Base-by-base conservation (phyloP, 1,140 invertebrate genomes). In the Aphis gossypii region DNA sequence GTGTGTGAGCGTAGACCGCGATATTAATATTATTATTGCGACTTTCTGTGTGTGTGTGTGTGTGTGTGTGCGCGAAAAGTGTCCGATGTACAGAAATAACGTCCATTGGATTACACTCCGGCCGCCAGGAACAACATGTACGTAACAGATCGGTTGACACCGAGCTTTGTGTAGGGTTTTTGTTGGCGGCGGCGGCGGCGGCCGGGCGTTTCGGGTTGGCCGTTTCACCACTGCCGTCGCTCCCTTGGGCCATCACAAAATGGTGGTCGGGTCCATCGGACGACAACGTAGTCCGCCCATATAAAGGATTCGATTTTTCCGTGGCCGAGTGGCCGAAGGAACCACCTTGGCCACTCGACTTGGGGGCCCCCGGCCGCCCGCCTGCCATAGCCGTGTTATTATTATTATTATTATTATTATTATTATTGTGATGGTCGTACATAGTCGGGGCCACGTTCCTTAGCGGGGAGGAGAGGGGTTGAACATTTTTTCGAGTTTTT, bases 221-320 rank as follows among this genome's bases (percentile, higher is more conserved):
- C 41, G 20, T 76, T 30, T 51, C 68, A 95, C 95, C 95, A 96
- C 95, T 95, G 95, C 95, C 95, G 95, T 95, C 96, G 95, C 96
- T 96, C 96, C 95, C 96, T 96, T 90, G 95, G 95, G 95, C 92
- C 95, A 95, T 95, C 95, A 96, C 96, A 96, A 96, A 96, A 96
- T 96, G 96, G 96, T 95, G 95, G 96, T 95, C 95, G 94, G 95
- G 94, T 95, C 94, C 87, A 94, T 25, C 30, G 21, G 88, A 11
- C 46, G 23, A 21, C 46, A 23, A 6, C 60, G 54, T 30, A 25
- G 41, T 20, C 44, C 21, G 35, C 30, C 46, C 25, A 7, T 14
- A 5, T 9, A 38, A 76, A 82, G 38, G 68, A n/a, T 25, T n/a
- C 11, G 11, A 76, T 76, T 30, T n/a, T 51, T 7, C 48, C 14